Evolutionary conservation across 2,113 vertebrate species (phyloP), one percentile per base, ranked within the genome.

Genomic region (Nansenia antarctica): DNA sequence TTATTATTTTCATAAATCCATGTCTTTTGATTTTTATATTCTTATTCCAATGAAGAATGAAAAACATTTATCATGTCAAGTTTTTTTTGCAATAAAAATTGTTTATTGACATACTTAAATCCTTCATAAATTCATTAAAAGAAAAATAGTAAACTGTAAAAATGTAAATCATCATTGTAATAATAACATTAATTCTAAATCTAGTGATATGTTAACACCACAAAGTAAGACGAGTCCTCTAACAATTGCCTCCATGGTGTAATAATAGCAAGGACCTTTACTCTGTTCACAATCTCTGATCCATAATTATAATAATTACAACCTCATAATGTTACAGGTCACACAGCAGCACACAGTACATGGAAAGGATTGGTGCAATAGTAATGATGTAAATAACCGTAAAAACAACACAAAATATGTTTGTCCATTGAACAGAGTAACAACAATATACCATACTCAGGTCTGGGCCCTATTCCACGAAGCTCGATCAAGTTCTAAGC

Each of bases 361-460:
- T 37, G 59, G 18, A 76, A 66, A 54, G 78, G 71, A 66, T 70
- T 80, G 45, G 20, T 64, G 49, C 59, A 54, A 61, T 42, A 60
- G 14, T 35, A 64, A 18, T 70, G 30, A 69, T 31, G 67, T 45
- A 42, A 64, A 84, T 5, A 26, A 49, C 26, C 2, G n/a, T 22
- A 26, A 78, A 62, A 74, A 47, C 67, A 83, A 22, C 5, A 65
- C 72, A 5, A 42, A 24, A 30, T 69, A 64, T 79, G n/a, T n/a
- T 73, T 80, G 62, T 69, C 82, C 70, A 81, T 7, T 3, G 72
- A 55, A 32, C 57, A 65, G 12, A 68, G 70, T n/a, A 27, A 72
- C 64, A 73, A 34, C 9, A 65, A 72, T 34, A 62, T 70, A 69
- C 75, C 67, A 71, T 64, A 66, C 26, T 9, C 27, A 65, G 63